Evolutionary conservation across 2,113 vertebrate species (phyloP).

Genomic region (Malurus melanocephalus): DNA sequence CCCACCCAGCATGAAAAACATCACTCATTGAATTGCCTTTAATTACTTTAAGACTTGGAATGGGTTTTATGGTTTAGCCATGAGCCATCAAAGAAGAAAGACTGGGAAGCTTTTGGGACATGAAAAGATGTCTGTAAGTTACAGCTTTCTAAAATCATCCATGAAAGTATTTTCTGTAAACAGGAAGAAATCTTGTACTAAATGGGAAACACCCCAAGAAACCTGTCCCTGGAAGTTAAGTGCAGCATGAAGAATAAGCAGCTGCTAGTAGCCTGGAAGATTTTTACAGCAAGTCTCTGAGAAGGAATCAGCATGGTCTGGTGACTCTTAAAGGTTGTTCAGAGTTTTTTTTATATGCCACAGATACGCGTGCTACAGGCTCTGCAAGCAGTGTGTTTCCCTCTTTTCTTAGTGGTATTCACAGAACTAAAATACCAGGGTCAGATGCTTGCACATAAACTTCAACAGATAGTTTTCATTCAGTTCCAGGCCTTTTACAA

Average conservation of each 20-base stretch:
- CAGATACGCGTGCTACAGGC: fast-evolving
- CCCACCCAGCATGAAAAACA: not conserved
- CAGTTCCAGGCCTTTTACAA: not conserved
- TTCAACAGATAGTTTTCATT: not conserved
- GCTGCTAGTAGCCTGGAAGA: not conserved
- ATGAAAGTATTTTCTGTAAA: not conserved
- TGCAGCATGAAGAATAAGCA: not conserved
- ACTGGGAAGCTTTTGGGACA: not conserved
- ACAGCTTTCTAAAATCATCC: not conserved
- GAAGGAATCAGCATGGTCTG: not conserved
- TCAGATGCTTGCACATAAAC: not conserved
- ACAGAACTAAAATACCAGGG: not conserved
- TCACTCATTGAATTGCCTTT: not conserved
- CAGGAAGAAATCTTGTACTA: not conserved
- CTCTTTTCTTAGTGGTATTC: not conserved
- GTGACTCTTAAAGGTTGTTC: not conserved
- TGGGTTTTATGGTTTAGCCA: not conserved
- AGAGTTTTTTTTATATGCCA: not conserved
- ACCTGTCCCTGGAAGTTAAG: not conserved
- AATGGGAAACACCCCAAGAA: not conserved
- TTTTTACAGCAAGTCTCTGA: not conserved
- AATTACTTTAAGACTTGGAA: conserved; percentile 10
- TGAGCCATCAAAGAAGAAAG: not conserved
- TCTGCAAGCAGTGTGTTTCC: not conserved
- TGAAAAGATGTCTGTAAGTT: not conserved